Evolutionary conservation across 2,113 vertebrate species (phyloP), one percentile per base, ranked within the genome.

Genomic region (Girardinichthys multiradiatus): DNA sequence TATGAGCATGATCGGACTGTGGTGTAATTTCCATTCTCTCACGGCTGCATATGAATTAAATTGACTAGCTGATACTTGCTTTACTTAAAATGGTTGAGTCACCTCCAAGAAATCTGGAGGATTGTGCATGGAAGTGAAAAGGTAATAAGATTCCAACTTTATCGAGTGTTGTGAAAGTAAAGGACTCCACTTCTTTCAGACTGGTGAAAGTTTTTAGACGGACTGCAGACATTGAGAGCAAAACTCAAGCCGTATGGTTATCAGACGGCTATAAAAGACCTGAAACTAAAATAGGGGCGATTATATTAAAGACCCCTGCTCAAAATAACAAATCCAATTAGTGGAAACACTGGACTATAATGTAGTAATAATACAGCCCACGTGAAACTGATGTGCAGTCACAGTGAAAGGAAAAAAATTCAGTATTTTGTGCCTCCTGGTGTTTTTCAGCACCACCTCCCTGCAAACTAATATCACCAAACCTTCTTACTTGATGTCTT

Each of bases 1-100:
- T 76, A 26, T 15, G 27, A 30, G 67, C 86, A 70, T 2, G 70
- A 81, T 35, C 21, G 4, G 11, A 30, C 21, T 35, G 17, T 60
- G 64, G 12, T 14, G 62, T 24, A 0, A 33, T 19, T 51, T 64
- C 4, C 26, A 37, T 59, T 45, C 54, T 57, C 21, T 24, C 31
- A 37, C 11, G 11, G 5, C 58, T 35, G 24, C 21, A 24, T 57
- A 73, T 10, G 42, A 48, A 37, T 57, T 28, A 68, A 77, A 57
- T 13, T 54, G 24, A 37, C 77, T 29, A 0, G 82, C 59, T 48
- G 2, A 4, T n/a, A 48, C 86, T 42, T 58, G 74, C 37, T 57
- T 45, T 30, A 26, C 57, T 24, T 1, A 7, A 48, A 17, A 29
- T 58, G n/a, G 17, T 37, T 58, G 30, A 70, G 8, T 24, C 19